Evolutionary conservation across 2,797 vertebrate genomes (phyloP), one percentile per base, ranked within the genome.

Genomic region (Poliocrania exsul): DNA sequence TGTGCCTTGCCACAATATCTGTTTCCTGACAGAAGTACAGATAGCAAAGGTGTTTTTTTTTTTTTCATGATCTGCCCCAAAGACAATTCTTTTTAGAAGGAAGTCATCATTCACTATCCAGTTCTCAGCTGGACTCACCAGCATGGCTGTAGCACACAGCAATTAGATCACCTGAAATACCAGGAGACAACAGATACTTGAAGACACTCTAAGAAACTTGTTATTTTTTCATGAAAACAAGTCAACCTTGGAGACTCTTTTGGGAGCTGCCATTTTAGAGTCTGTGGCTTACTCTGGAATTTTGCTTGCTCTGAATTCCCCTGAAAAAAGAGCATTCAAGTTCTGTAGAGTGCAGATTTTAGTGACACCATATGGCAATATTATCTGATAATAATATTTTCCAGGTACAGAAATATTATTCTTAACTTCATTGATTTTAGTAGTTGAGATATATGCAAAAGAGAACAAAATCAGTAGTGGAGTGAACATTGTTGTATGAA

Each of bases 251-350:
- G 77, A 92, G 37, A 58, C 15, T 82, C 90, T 90, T 89, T 19
- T 50, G 86, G 79, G 91, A 93, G 37, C 75, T 96, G 92, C 33
- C 72, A 89, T 96, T 96, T 92, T 17, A 0, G 58, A 81, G 38
- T 56, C 42, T 92, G 46, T 64, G 29, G 49, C 57, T 93, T 61
- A 37, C 37, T 14, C 51, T 86, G 56, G 49, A 90, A 89, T 25
- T 58, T 73, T 85, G 37, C 9, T 33, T 88, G 37, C 65, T 75
- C 51, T 88, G 61, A 94, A 91, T 86, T 83, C 91, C 44, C 61
- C 54, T 49, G 62, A 29, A 86, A 77, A 92, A 80, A 81, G 54
- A 82, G 16, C 57, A 89, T 92, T 87, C 35, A 80, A 70, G 61
- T 54, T 60, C 81, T 73, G 46, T 29, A 73, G 56, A 77, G 31